Conservation (phyloP, 2,888 invertebrate species). For the Seira musarum region DNA sequence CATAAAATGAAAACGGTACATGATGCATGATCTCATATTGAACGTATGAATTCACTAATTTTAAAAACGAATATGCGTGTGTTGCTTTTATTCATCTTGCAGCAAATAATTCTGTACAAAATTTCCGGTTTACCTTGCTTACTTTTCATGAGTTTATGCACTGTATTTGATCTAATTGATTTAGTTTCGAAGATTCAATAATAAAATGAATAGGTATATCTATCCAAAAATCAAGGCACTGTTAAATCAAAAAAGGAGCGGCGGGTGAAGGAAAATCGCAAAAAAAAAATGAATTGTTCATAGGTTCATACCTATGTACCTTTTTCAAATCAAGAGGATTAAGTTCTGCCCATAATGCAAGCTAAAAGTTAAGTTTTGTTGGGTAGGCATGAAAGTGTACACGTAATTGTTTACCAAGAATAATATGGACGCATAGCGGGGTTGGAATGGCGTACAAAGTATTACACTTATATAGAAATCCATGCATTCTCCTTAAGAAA, state of each 20-base stretch:
- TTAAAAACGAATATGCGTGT: too few species aligned
- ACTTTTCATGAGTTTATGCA: too few species aligned
- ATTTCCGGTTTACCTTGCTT: not conserved
- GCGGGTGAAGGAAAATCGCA: too few species aligned
- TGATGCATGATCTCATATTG: too few species aligned
- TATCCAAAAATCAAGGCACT: too few species aligned
- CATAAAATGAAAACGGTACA: too few species aligned
- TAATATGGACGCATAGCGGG: not conserved
- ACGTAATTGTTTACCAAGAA: not conserved
- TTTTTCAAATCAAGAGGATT: not conserved
- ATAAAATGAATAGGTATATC: not conserved
- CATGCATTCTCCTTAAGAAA: slow-evolving; percentile 17
- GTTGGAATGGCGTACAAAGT: not conserved
- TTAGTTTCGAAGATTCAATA: not conserved
- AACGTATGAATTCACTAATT: too few species aligned
- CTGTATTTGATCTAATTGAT: not conserved
- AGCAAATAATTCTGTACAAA: too few species aligned
- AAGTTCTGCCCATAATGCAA: not conserved
- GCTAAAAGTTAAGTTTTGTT: not conserved
- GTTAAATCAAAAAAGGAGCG: too few species aligned
- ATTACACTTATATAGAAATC: not conserved
- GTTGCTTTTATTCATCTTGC: too few species aligned
- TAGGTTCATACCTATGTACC: too few species aligned
- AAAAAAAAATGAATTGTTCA: too few species aligned
- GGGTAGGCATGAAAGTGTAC: not conserved